Percentiles rank a stretch among this genome's conserved stretches.
Evolutionary conservation across 2,797 vertebrate genomes (phyloP).

Genomic region (Phalloptychus januarius): DNA sequence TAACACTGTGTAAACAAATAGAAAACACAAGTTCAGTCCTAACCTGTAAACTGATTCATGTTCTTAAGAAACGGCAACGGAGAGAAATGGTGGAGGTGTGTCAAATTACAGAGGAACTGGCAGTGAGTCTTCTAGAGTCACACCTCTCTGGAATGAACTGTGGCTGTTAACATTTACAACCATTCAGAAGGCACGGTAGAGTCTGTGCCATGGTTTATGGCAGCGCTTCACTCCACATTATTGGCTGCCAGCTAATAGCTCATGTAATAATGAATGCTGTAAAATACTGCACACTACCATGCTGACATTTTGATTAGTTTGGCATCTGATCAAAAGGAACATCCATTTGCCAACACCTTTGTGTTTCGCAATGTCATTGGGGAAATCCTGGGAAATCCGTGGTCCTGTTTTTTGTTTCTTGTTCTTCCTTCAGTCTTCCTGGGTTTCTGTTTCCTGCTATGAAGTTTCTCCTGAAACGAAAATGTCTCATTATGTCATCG

Average conservation of each 20-base stretch:
- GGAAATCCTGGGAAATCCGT: background rate
- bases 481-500: background rate
- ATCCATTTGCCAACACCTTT: background rate
- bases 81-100: background rate
- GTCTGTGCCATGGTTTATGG: background rate
- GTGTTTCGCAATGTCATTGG: background rate
- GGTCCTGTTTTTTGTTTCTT: background rate
- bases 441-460: background rate
- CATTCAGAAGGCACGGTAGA: background rate
- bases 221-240: background rate
- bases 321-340: background rate
- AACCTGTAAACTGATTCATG: too few relatives aligned
- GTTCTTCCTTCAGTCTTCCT: background rate
- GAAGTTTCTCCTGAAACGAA: background rate
- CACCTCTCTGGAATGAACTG: background rate
- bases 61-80: background rate
- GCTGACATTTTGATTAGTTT: background rate
- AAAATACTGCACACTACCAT: background rate
- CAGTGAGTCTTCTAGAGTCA: background rate
- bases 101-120: background rate
- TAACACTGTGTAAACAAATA: background rate
- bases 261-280: background rate
- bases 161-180: background rate
- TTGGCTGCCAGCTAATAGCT: background rate
- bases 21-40: background rate